phyloP scores from a whole-genome alignment of 2,888 invertebrate species.

The Polydrusus tereticollis region DNA sequence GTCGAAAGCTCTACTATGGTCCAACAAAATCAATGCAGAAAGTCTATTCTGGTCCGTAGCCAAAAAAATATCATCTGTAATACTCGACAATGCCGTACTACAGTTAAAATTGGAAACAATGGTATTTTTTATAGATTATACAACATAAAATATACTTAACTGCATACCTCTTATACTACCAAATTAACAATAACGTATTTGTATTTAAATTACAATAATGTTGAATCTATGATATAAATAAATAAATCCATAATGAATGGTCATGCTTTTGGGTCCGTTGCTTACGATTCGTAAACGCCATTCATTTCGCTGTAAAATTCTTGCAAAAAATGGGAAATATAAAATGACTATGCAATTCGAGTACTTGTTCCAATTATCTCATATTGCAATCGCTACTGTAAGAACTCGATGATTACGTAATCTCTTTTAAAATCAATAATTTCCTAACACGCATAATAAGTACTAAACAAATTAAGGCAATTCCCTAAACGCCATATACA shows the following conservation, averaged over 20 bases:
- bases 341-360: conserved; percentile 35
- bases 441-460: conserved; percentile 43
- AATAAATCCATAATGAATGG: not conserved
- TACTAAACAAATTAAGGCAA: conserved; percentile 36
- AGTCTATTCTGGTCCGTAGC: too few species aligned
- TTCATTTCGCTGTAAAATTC: conserved; percentile 21
- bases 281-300: conserved; percentile 10
- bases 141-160: too few species aligned
- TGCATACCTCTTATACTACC: too few species aligned
- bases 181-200: too few species aligned
- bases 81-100: too few species aligned
- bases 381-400: conserved; percentile 28
- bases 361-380: conserved; percentile 31
- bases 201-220: not conserved
- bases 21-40: too few species aligned
- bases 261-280: conserved; percentile 13
- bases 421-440: conserved; percentile 32
- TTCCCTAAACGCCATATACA: conserved; percentile 31
- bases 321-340: conserved; percentile 29
- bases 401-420: conserved; percentile 33
- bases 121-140: too few species aligned
- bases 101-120: too few species aligned
- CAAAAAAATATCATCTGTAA: too few species aligned
- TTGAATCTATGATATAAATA: not conserved
- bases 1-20: too few species aligned